Evolutionary conservation across 2,888 invertebrate species (phyloP), one percentile per base, ranked within the genome.

Genomic region (Andrena haemorrhoa): DNA sequence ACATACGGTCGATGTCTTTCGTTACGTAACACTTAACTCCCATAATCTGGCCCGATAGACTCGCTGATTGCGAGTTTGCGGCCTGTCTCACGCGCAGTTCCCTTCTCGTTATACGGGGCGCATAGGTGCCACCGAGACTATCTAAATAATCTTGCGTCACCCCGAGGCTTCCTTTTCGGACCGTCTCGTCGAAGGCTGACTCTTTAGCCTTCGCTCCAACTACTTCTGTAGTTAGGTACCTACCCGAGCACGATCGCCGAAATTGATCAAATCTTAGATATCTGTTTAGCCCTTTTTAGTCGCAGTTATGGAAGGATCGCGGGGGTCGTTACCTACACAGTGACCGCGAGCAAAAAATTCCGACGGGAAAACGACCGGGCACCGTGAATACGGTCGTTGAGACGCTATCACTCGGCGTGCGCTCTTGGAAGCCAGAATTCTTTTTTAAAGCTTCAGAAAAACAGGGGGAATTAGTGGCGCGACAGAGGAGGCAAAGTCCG

Each of bases 1-100:
- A 86, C 84, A 69, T 82, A 74, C 84, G 85, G 71, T 84, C 81
- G 74, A 88, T 81, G 75, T 84, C 84, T 84, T 84, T 84, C 75
- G 84, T 88, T 86, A 86, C 79, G 79, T 87, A 88, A 87, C 74
- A 64, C 82, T 79, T 74, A 79, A 80, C 80, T 81, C 56, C 71
- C 66, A 70, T 81, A 76, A 69, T 82, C 70, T 68, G 64, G 31
- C 73, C 51, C 80, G 79, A 77, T 77, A 77, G 79, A 79, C 83
- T 82, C 65, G 63, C 47, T 53, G 78, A 78, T 86, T 77, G 79
- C 61, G 61, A 86, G 73, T 84, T 53, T 66, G 56, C 69, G 56
- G 61, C 56, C 66, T 74, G 69, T 69, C 70, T 8, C 29, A 69
- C 68, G 41, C 41, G 41, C 41, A 41, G 41, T 78, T 69, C 68